Evolutionary conservation across 2,888 invertebrate species (phyloP).

Genomic region (Geophilus truncorum): DNA sequence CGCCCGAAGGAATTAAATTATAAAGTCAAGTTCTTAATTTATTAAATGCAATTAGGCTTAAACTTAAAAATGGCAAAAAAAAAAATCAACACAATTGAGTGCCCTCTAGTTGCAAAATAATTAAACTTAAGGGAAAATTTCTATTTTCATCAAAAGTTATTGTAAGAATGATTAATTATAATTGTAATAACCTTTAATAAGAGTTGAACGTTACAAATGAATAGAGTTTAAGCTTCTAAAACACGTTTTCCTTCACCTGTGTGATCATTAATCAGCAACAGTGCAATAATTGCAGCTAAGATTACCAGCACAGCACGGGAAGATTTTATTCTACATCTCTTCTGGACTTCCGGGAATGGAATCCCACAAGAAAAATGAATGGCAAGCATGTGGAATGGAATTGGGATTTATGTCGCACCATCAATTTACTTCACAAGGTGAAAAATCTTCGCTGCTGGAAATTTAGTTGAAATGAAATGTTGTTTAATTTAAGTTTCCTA

Average conservation of each 20-base stretch:
- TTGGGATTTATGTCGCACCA: not conserved
- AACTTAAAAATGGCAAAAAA: not conserved
- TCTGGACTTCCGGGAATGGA: conserved; percentile 4
- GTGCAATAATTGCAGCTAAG: not conserved
- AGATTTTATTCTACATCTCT: not conserved
- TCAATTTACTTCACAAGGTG: not conserved
- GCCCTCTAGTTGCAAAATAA: not conserved
- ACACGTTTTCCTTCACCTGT: not conserved
- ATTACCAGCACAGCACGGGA: not conserved
- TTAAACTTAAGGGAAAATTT: not conserved
- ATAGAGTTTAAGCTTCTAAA: not conserved
- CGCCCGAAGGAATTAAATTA: not conserved
- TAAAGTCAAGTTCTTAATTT: not conserved
- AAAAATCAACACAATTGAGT: not conserved
- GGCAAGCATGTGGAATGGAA: not conserved
- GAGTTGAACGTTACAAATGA: not conserved
- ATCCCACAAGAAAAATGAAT: not conserved
- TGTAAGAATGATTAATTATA: not conserved
- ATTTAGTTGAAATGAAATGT: not conserved
- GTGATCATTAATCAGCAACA: not conserved
- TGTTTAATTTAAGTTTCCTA: not conserved
- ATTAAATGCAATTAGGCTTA: not conserved
- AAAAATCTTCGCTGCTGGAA: not conserved
- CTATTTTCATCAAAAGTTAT: no score
- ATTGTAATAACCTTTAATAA: not conserved